phyloP scores from a whole-genome alignment of 2,888 invertebrate species.

The Drosophila neutralis region DNA sequence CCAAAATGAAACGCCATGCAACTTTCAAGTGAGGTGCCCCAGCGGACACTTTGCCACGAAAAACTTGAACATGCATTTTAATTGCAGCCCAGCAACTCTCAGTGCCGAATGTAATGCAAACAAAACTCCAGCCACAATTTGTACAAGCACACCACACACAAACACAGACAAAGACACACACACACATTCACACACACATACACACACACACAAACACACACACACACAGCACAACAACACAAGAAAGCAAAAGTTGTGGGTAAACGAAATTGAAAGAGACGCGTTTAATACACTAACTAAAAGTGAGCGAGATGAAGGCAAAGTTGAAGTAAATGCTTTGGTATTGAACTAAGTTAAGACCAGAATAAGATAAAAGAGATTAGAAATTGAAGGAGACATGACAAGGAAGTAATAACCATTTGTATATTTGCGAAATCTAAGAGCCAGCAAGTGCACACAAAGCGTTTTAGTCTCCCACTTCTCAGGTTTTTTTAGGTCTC shows the following conservation, averaged over 20 bases:
- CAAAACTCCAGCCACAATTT: conserved; percentile 71
- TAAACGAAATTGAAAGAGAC: background rate
- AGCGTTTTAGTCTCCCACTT: too few species aligned
- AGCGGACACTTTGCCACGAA: conserved; percentile 69
- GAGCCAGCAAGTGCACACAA: too few species aligned
- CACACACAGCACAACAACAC: conserved; percentile 3
- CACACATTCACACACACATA: conserved; percentile 8
- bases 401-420: background rate
- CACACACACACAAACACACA: background rate
- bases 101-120: conserved; percentile 58
- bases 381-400: fast-evolving
- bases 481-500: background rate
- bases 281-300: conserved; percentile 28
- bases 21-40: conserved; percentile 55
- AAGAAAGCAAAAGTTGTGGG: conserved; percentile 38
- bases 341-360: background rate
- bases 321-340: background rate
- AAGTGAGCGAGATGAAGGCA: background rate
- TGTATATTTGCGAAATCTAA: background rate
- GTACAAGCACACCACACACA: conserved; percentile 47
- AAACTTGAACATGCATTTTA: conserved; percentile 77
- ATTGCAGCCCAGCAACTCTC: conserved; percentile 62
- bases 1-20: conserved; percentile 40
- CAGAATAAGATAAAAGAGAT: background rate
- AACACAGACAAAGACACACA: background rate